A percentile compares a stretch with the other conserved stretches of the same genome.
Evolutionary conservation across 2,888 invertebrate genomes (phyloP).

Genomic region (Tetramorium bicarinatum): DNA sequence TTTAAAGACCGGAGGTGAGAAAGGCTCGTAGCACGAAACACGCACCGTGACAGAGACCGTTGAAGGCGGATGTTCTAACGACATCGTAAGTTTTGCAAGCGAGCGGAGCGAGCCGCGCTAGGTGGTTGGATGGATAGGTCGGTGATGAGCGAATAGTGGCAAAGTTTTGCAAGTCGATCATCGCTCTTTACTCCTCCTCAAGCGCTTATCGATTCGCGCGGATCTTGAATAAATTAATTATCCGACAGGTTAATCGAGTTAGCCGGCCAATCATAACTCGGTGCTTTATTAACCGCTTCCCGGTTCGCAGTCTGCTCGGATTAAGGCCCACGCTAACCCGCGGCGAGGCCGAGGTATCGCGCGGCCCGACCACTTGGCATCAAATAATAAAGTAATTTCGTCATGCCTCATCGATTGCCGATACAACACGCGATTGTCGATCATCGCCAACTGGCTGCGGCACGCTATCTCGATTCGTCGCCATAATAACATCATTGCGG

Average conservation of each 20-base stretch:
- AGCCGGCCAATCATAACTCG: constrained; percentile 75
- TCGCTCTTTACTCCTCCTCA: constrained; percentile 37
- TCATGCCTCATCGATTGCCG: constrained; percentile 16
- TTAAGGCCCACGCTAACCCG: constrained; percentile 36
- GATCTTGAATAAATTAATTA: constrained; percentile 81
- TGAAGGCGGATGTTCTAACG: constrained; percentile 58
- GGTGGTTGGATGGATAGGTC: constrained; percentile 19
- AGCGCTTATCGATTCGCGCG: constrained; percentile 71
- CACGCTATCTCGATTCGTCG: background rate
- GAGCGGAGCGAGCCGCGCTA: constrained; percentile 29
- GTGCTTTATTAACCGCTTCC: constrained; percentile 67
- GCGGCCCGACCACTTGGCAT: constrained; percentile 24
- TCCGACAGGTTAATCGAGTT: constrained; percentile 78
- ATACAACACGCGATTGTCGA: constrained; percentile 33
- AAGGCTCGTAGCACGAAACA: constrained; percentile 4
- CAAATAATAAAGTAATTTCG: constrained; percentile 52
- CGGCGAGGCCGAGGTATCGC: constrained; percentile 16
- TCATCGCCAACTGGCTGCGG: constrained; percentile 6
- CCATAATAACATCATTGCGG: background rate
- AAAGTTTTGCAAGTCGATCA: constrained; percentile 64
- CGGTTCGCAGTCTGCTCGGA: constrained; percentile 25
- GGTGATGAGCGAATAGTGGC: constrained; percentile 20
- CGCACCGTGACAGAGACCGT: constrained; percentile 38
- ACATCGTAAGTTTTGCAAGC: constrained; percentile 61
- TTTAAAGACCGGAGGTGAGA: constrained; percentile 34